These are phyloP conservation scores for Nyctalus aviator DNA, from an alignment of 2,797 vertebrate genomes.

Conservation along the genomic window DNA sequence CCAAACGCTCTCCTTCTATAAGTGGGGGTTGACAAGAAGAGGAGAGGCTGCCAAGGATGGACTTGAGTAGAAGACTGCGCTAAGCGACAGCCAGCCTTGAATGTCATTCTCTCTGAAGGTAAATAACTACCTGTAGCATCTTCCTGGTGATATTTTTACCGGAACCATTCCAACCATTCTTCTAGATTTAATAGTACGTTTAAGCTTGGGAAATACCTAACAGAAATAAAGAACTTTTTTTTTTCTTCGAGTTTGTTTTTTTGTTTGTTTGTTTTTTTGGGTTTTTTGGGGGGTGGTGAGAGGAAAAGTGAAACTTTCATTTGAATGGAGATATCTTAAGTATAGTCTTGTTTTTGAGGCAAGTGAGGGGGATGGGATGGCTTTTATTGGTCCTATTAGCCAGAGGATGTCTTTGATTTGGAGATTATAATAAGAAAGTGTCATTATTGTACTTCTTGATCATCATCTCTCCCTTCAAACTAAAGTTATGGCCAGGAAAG, in stretches of 20 bases:
- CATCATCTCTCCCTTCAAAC: background rate
- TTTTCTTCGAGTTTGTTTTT: background rate
- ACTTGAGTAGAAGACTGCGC: background rate
- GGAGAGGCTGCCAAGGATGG: conserved; percentile 51
- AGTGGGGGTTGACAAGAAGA: conserved; percentile 27
- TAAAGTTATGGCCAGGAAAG: background rate
- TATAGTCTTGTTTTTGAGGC: background rate
- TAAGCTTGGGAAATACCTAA: background rate
- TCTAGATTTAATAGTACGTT: background rate
- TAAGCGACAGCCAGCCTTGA: background rate
- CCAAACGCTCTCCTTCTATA: background rate
- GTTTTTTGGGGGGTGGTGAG: background rate
- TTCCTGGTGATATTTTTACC: background rate
- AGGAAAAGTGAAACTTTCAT: conserved; percentile 14
- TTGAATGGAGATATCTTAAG: background rate
- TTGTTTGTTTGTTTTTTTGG: too few species aligned
- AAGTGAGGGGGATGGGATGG: background rate
- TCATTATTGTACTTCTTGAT: background rate
- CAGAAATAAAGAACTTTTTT: background rate
- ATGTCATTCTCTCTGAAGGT: conserved; percentile 54
- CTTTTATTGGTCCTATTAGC: background rate
- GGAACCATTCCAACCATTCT: background rate
- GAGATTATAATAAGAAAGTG: background rate
- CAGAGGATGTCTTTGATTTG: conserved; percentile 33
- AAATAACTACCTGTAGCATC: background rate